These are phyloP conservation scores for Chaetogeoica ovagalla DNA, from an alignment of 2,888 invertebrate species.

Conservation along the genomic window DNA sequence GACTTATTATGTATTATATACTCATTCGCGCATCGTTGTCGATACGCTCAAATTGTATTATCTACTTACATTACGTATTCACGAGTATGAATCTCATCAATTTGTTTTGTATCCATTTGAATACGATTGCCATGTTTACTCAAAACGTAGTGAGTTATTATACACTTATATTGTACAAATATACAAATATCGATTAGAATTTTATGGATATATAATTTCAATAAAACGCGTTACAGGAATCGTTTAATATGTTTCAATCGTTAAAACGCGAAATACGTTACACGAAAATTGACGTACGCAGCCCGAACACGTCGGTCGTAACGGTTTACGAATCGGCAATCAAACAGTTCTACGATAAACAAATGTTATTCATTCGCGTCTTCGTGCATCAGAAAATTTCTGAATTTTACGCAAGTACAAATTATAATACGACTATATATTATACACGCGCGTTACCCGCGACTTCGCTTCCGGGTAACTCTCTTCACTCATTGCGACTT, in stretches of 20 bases:
- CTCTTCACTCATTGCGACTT: too few species aligned
- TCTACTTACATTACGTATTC: background rate
- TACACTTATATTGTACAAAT: background rate
- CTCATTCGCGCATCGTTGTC: too few species aligned
- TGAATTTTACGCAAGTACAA: background rate
- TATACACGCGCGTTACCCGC: too few species aligned
- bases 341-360: background rate
- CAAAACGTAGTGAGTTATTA: background rate
- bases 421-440: too few species aligned
- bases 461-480: too few species aligned
- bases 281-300: background rate
- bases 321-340: background rate
- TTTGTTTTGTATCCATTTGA: background rate
- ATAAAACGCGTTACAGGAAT: background rate
- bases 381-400: background rate
- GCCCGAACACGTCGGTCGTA: background rate
- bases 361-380: background rate
- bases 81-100: background rate
- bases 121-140: background rate
- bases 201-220: background rate
- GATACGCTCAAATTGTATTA: too few species aligned
- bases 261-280: background rate
- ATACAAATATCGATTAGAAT: background rate
- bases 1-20: too few species aligned
- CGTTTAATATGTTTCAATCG: background rate